Conservation (phyloP, 2,797 vertebrate species). For the Sebastes cheni region DNA sequence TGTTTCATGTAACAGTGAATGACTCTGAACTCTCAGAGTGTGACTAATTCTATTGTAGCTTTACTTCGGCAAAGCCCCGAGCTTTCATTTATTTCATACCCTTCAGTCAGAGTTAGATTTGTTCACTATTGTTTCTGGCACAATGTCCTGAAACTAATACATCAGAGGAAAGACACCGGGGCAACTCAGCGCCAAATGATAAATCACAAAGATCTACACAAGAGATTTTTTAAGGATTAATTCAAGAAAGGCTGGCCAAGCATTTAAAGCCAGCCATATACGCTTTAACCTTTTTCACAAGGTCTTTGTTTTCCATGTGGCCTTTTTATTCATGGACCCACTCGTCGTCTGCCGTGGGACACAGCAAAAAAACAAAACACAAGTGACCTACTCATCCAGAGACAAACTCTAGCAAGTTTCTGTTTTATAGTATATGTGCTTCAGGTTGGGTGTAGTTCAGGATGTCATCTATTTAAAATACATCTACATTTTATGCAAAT, state of each 20-base stretch:
- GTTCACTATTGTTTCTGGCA: slow-evolving; percentile 31
- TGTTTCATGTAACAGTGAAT: slow-evolving; percentile 65
- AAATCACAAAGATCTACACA: slow-evolving; percentile 48
- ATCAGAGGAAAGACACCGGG: slow-evolving; percentile 25
- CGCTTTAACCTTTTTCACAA: slow-evolving; percentile 45
- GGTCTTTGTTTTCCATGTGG: slow-evolving; percentile 12
- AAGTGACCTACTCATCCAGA: slow-evolving; percentile 44
- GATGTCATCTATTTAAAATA: slow-evolving; percentile 12
- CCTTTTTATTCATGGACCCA: slow-evolving; percentile 24
- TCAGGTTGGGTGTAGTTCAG: slow-evolving; percentile 5
- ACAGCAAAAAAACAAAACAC: slow-evolving; percentile 34
- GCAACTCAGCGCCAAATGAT: slow-evolving; percentile 30
- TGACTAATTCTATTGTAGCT: slow-evolving; percentile 68
- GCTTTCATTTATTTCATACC: slow-evolving; percentile 45
- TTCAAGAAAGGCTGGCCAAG: slow-evolving; percentile 32
- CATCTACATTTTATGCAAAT: slow-evolving; percentile 25
- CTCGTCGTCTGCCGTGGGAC: slow-evolving; percentile 1
- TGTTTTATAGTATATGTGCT: background rate
- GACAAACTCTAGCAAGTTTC: slow-evolving; percentile 33
- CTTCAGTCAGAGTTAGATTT: slow-evolving; percentile 29
- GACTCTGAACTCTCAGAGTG: slow-evolving; percentile 60
- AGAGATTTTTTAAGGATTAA: slow-evolving; percentile 23
- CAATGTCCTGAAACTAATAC: slow-evolving; percentile 44
- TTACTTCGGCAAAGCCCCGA: slow-evolving; percentile 41
- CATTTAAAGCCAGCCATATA: slow-evolving; percentile 35